Evolutionary conservation across 1,140 invertebrate species (phyloP), one percentile per base, ranked within the genome.

Genomic region (Ditylenchus dipsaci): DNA sequence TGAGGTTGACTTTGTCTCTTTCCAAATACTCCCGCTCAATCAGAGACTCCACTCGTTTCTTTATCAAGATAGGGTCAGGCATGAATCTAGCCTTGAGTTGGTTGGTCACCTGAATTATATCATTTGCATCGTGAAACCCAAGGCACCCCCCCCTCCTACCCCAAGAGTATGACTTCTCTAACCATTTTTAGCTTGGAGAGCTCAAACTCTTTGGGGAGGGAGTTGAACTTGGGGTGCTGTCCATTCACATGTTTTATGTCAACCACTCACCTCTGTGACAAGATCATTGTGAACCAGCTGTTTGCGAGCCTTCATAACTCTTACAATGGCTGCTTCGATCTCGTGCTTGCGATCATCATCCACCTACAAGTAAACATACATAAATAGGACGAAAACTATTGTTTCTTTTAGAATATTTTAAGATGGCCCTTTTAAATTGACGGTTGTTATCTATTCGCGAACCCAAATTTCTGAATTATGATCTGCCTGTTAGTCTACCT

Each of bases 281-380:
- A 99, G 87, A 78, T 93, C 88, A 84, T 94, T 95, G 76, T 86
- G 85, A 64, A 84, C 76, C 88, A 98, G 90, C 80, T 90, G 89
- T 87, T 97, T 97, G 65, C 95, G 88, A 27, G 92, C 91, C 86
- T 99, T 99, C 96, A 99, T 99, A 79, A 99, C 97, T 79, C 96
- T 88, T 58, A 99, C 96, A 82, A 99, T 96, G 47, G 95, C 95
- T 47, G 96, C 96, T 87, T 99, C 95, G 72, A 99, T 98, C 86
- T 98, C 95, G 84, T 98, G 94, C 85, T 98, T 98, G 69, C 95
- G 88, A 85, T 99, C 95, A 85, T 99, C 96, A 83, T 99, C 95
- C 15, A 97, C 77, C 80, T 80, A 72, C 17, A 56, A 59, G n/a
- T 7, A 21, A 17, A 38, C 3, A 38, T 38, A 38, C 33, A 38